Base-by-base conservation (phyloP, 2,888 invertebrate species). In the Serrognathus titanus region DNA sequence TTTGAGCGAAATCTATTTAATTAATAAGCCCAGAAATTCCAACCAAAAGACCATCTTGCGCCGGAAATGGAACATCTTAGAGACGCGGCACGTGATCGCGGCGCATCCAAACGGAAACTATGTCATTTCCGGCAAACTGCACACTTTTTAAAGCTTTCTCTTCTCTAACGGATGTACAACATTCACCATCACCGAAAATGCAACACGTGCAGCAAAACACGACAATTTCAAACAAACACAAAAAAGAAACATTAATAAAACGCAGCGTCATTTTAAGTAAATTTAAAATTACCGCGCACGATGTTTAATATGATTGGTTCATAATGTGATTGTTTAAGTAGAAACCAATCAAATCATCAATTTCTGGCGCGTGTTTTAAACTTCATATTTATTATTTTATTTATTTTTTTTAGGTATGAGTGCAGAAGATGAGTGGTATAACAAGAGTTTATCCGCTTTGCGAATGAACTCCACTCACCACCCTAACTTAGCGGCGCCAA, bases 351-450 rank as follows among this genome's bases (percentile, higher is more conserved):
- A 35, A 36, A 13, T 13, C n/a, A 10, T 20, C 7, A 16, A 20
- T 46, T 16, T 8, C n/a, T 13, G 13, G 16, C 20, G 7, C 20
- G 16, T 46, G 24, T 8, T 20, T 12, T 48, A 40, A 40, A 40
- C 6, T 12, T 31, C 6, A 7, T 40, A 7, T 40, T 13, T 6
- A 6, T n/a, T n/a, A n/a, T 24, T 24, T 36, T 1, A 13, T 51
- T 16, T 51, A 37, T 59, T 63, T 59, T 51, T 78, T 75, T 39
- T 80, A 94, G 94, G 93, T 68, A 94, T 94, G 92, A 90, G 89
- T 66, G 89, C 92, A 48, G 93, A 93, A 77, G 96, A 92, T 77
- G 96, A 97, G 80, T 97, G 97, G 97, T 97, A 97, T 85, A 97
- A 97, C 83, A 97, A 97, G 82, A 95, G 95, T 72, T 84, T 97